phyloP scores from a whole-genome alignment of 2,113 vertebrate species.

The Seriola quinqueradiata region DNA sequence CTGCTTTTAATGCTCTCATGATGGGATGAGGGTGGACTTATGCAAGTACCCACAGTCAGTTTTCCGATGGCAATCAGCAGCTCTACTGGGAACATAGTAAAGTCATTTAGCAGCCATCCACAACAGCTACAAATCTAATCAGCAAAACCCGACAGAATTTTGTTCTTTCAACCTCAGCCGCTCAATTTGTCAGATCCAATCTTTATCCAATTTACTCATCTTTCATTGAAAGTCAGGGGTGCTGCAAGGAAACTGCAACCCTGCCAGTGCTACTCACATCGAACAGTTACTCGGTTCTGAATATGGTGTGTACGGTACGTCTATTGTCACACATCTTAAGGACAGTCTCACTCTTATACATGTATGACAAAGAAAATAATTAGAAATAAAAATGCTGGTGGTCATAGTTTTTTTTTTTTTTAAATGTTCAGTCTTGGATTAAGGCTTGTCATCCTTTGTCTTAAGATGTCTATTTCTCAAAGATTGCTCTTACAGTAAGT shows the following conservation, averaged over 20 bases:
- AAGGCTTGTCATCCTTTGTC: background rate
- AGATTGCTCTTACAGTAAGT: background rate
- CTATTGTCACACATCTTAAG: background rate
- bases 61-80: conserved; percentile 3
- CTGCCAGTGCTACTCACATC: background rate
- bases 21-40: background rate
- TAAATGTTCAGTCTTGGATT: background rate
- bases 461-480: background rate
- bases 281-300: background rate
- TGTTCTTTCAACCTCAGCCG: conserved; percentile 33
- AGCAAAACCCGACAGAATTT: conserved; percentile 2
- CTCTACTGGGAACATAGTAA: background rate
- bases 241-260: conserved; percentile 18
- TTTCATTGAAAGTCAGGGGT: conserved; percentile 35
- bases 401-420: background rate
- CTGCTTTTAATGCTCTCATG: background rate
- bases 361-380: background rate
- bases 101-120: conserved; percentile 31
- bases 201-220: conserved; percentile 33
- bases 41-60: background rate
- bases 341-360: background rate
- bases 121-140: conserved; percentile 46
- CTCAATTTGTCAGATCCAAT: conserved; percentile 41
- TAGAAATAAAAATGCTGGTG: background rate
- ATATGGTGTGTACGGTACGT: background rate